Evolutionary conservation across 2,888 invertebrate genomes (phyloP), one percentile per base, ranked within the genome.

Genomic region (Linnaemya tessellans): DNA sequence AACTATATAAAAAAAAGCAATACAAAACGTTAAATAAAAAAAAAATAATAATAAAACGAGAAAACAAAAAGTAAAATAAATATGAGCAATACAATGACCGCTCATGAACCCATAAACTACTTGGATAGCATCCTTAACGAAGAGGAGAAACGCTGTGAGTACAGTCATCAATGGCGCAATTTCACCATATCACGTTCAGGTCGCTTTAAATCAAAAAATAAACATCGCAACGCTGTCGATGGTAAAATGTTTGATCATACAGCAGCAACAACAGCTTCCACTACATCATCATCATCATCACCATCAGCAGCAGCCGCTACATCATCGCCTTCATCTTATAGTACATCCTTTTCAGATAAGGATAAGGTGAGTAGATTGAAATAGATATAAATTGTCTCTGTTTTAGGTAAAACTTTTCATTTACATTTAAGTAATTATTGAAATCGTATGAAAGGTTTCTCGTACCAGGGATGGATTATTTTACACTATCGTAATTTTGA

Each of bases 171-270:
- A 85, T 90, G 91, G 89, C 90, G 92, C 70, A 91, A 91, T 88
- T 91, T 91, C 88, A 94, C 94, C n/a, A 94, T 94, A 87, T 94
- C 95, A 0, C 91, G 94, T 82, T 95, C 95, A 43, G 94, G 94
- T 3, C 92, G 94, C 87, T 93, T 94, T 92, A 93, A 93, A 89
- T 94, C 94, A 87, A 93, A 93, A 13, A 93, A 93, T 83, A 94
- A 93, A 89, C 94, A 94, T 87, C 91, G 95, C 30, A 93, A 94
- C 86, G 91, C 94, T 58, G 89, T 94, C 25, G 92, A 93, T 82
- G 89, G 93, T 79, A 94, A 94, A 80, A 90, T 94, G 43, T 94
- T 94, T 89, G 94, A 94, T 88, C 89, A 85, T 70, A 84, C 79
- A 74, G 25, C 78, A 73, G 15, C 77, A 58, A 3, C 73, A 46